phyloP scores from a whole-genome alignment of 1,140 invertebrate genomes.

The Pseudomyrmex sp. region DNA sequence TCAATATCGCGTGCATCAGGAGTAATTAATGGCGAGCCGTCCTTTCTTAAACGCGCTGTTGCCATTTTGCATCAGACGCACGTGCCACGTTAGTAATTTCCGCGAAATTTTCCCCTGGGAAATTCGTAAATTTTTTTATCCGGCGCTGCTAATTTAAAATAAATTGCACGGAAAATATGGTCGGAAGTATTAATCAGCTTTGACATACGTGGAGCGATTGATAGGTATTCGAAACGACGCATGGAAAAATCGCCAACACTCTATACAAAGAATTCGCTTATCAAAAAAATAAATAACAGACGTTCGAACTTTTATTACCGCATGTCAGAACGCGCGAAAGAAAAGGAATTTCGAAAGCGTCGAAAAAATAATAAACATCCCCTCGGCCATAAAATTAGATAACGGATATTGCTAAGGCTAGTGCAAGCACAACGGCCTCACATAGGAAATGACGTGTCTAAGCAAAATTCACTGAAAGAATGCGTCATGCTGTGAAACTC shows the following conservation, averaged over 20 bases:
- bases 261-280: too few relatives aligned
- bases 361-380: too few relatives aligned
- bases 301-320: too few relatives aligned
- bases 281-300: too few relatives aligned
- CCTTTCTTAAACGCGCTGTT: constrained; percentile 20
- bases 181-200: background rate
- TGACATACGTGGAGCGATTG: too few relatives aligned
- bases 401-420: too few relatives aligned
- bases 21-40: constrained; percentile 29
- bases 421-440: too few relatives aligned
- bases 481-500: background rate
- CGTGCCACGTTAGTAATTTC: constrained; percentile 16
- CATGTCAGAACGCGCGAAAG: too few relatives aligned
- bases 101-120: background rate
- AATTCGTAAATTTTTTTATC: constrained; percentile 31
- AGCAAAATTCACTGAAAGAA: constrained; percentile 30
- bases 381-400: too few relatives aligned
- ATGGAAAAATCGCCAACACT: too few relatives aligned
- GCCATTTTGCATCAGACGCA: constrained; percentile 18
- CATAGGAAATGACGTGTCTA: background rate
- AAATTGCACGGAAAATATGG: background rate
- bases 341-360: too few relatives aligned
- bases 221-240: too few relatives aligned
- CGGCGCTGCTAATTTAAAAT: background rate
- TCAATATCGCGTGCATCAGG: constrained; percentile 46